These are phyloP conservation scores for Heteromyza rotundicornis DNA, from an alignment of 2,888 invertebrate genomes.

Conservation along the genomic window DNA sequence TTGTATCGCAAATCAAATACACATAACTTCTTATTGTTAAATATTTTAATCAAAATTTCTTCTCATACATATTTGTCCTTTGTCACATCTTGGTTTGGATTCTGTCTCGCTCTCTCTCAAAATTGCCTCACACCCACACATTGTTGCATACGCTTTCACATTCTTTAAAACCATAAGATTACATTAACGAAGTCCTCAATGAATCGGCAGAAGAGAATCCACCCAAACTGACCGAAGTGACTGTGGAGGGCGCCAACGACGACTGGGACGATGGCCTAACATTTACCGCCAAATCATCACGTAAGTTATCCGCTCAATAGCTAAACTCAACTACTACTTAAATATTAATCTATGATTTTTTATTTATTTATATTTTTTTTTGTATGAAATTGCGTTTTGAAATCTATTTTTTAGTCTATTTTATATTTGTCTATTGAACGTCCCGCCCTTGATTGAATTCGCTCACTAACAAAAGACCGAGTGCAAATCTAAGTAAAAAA, in stretches of 20 bases:
- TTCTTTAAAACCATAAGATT: slow-evolving; percentile 66
- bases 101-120: not conserved
- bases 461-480: too few relatives aligned
- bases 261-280: slow-evolving; percentile 89
- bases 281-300: slow-evolving; percentile 87
- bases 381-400: not conserved
- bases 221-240: slow-evolving; percentile 60
- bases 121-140: slow-evolving; percentile 6
- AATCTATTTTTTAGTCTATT: too few relatives aligned
- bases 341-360: slow-evolving; percentile 10
- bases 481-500: too few relatives aligned
- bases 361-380: slow-evolving; percentile 1
- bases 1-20: too few relatives aligned
- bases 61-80: too few relatives aligned
- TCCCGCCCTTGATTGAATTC: too few relatives aligned
- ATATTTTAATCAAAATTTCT: too few relatives aligned
- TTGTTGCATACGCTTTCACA: not conserved
- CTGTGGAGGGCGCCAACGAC: slow-evolving; percentile 65
- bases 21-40: too few relatives aligned
- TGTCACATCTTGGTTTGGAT: too few relatives aligned
- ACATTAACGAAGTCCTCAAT: slow-evolving; percentile 83
- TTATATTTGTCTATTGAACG: too few relatives aligned
- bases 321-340: too few relatives aligned
- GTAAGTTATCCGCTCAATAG: slow-evolving; percentile 68
- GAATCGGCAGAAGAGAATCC: slow-evolving; percentile 66